Base-by-base conservation (phyloP, 2,113 vertebrate genomes). In the Leptobrachium ailaonicum region DNA sequence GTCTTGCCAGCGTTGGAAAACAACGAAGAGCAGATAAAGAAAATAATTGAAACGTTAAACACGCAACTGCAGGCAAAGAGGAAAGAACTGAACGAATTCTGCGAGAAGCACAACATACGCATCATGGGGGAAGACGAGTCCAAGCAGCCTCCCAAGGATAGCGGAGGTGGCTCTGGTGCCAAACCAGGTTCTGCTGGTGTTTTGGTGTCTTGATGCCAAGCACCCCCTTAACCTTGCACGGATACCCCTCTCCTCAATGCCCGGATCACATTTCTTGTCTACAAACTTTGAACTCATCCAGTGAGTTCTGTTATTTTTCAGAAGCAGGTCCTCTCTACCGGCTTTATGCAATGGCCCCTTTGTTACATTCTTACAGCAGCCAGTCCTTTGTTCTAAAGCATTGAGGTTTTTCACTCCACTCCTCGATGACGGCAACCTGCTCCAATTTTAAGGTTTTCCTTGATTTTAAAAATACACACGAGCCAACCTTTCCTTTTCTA, bases 91-190 rank as follows among this genome's bases (percentile, higher is more conserved):
- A 97, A 94, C 2, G 96, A 98, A 82, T 97, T 96, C 84, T 90
- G 96, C 80, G 96, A 97, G 87, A 94, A 94, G 70, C 96, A 98
- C 93, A 97, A 98, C 88, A 97, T 97, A 81, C 95, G 95, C 3
- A 83, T 98, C 82, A 90, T 97, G 82, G 95, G 95, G 0, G 96
- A 98, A 74, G 96, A 95, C 0, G 95, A 97, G 69, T 90, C 90
- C 7, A 92, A 92, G 72, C 82, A 92, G 9, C 80, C 93, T 6
- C 85, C 90, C 77, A 89, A 91, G 79, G 94, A 95, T 4, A 92
- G 82, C 1, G 88, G 95, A 1, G 89, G 90, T 9, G 94, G 91
- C 20, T 87, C 91, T 0, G 92, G 88, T 1, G 84, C 93, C 7
- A 97, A 96, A 86, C 85, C 91, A 0, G 87, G 92, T 53, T 85